Conservation (phyloP, 1,140 invertebrate genomes). For the Plutomurus gul region DNA sequence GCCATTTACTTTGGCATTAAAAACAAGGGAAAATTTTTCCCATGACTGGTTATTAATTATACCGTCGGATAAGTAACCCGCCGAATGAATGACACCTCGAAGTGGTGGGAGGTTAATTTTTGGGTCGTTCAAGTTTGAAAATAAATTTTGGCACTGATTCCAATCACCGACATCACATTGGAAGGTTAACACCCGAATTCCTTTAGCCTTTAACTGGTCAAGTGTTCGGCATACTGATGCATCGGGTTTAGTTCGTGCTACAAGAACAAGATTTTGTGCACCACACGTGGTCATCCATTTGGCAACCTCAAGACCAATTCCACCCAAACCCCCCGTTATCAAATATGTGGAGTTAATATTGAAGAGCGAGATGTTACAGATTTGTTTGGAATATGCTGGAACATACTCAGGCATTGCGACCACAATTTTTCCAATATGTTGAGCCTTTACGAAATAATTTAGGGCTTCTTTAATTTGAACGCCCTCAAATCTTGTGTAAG, state of each 20-base stretch:
- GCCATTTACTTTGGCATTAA: conserved; percentile 41
- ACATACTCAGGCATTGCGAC: background rate
- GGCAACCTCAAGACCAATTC: conserved; percentile 41
- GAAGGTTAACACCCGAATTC: background rate
- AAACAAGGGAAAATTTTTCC: conserved; percentile 9
- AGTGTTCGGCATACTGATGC: background rate
- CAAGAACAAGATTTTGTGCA: conserved; percentile 23
- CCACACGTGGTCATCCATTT: conserved; percentile 36
- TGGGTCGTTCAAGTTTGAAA: background rate
- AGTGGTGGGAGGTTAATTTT: background rate
- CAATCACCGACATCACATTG: conserved; percentile 33
- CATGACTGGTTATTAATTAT: conserved; percentile 7
- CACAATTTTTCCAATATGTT: conserved; percentile 33
- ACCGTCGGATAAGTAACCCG: conserved; percentile 26
- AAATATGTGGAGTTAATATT: conserved; percentile 25
- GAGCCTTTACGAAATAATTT: conserved; percentile 4
- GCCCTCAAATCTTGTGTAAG: background rate
- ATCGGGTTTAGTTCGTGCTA: background rate
- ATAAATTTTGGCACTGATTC: background rate
- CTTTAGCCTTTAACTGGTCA: background rate
- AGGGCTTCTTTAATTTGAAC: conserved; percentile 6
- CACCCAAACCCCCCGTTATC: conserved; percentile 40
- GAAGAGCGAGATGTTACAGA: background rate
- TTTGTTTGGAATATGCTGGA: background rate
- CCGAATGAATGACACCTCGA: conserved; percentile 37